phyloP scores from a whole-genome alignment of 1,140 invertebrate genomes.

The Lethrus apterus region DNA sequence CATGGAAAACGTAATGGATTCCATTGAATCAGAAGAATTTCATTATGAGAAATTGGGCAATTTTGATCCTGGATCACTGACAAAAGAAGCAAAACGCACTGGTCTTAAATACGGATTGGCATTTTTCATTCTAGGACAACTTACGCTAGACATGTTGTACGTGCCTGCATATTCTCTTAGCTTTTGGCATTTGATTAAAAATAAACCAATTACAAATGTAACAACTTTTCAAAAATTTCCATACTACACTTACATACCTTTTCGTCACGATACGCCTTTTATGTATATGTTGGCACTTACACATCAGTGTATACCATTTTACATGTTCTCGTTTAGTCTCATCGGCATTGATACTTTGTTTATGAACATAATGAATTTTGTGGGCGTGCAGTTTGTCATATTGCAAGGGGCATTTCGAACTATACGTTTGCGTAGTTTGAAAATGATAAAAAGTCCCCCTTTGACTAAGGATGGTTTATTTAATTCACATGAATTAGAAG shows the following conservation, averaged over 20 bases:
- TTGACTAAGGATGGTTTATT: neutral
- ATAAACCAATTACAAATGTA: slow-evolving; percentile 1
- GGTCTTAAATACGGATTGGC: slow-evolving; percentile 26
- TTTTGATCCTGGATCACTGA: slow-evolving; percentile 19
- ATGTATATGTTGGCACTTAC: slow-evolving; percentile 30
- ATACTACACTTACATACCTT: slow-evolving; percentile 35
- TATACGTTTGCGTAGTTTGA: slow-evolving; percentile 10
- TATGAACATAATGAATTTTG: slow-evolving; percentile 22
- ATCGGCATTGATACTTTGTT: slow-evolving; percentile 13
- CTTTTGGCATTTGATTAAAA: neutral
- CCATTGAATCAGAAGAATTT: slow-evolving; percentile 25
- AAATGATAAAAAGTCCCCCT: neutral
- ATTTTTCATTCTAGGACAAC: slow-evolving; percentile 28
- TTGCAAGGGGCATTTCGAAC: slow-evolving; percentile 20
- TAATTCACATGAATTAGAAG: slow-evolving; percentile 13
- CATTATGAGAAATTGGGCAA: slow-evolving; percentile 24
- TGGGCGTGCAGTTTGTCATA: slow-evolving; percentile 17
- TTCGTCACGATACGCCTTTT: slow-evolving; percentile 23
- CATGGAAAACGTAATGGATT: slow-evolving; percentile 24
- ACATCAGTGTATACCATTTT: neutral
- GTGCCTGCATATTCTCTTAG: slow-evolving; percentile 18
- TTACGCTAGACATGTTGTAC: slow-evolving; percentile 29
- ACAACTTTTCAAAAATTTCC: slow-evolving; percentile 22
- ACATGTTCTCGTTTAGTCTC: neutral
- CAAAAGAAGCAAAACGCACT: slow-evolving; percentile 19